Conservation (phyloP, 2,113 vertebrate species). For the Anguilla rostrata region DNA sequence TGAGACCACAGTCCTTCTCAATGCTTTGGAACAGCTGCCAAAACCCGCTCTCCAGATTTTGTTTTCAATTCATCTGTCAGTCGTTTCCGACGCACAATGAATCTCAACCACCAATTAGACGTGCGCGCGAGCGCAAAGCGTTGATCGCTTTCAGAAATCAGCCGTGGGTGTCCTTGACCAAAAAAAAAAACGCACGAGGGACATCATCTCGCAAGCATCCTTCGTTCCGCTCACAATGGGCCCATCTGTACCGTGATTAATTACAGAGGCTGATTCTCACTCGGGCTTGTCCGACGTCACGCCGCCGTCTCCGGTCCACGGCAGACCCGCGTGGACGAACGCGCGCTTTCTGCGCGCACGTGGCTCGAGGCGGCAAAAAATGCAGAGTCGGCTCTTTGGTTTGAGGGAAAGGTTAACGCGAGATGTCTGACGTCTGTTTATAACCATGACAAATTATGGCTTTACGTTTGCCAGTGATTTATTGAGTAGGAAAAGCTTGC, state of each 20-base stretch:
- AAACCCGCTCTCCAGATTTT: background rate
- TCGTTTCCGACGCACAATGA: background rate
- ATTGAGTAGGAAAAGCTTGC: conserved; percentile 10
- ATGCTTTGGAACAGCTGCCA: background rate
- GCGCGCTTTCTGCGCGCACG: conserved; percentile 28
- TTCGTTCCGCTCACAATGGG: conserved; percentile 36
- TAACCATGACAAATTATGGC: conserved; percentile 36
- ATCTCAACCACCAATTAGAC: background rate
- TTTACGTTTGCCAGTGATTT: conserved; percentile 2
- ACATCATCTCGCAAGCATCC: conserved; percentile 33
- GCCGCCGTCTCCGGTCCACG: background rate
- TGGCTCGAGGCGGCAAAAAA: conserved; percentile 36
- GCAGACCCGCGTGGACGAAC: conserved; percentile 17
- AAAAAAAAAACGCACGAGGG: conserved; percentile 27
- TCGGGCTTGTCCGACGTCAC: conserved; percentile 28
- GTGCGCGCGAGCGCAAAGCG: background rate
- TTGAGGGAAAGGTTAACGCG: conserved; percentile 44
- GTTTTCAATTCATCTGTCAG: background rate
- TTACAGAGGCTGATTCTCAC: conserved; percentile 45
- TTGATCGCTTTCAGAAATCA: conserved; percentile 19
- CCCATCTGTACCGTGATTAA: conserved; percentile 47
- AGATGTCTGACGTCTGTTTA: conserved; percentile 39
- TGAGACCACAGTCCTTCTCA: background rate
- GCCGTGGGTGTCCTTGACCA: conserved; percentile 40
- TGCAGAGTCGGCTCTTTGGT: conserved; percentile 42